Evolutionary conservation across 92 coral and sea anemone genomes (phyloP).

Genomic region (Siderastrea radians): DNA sequence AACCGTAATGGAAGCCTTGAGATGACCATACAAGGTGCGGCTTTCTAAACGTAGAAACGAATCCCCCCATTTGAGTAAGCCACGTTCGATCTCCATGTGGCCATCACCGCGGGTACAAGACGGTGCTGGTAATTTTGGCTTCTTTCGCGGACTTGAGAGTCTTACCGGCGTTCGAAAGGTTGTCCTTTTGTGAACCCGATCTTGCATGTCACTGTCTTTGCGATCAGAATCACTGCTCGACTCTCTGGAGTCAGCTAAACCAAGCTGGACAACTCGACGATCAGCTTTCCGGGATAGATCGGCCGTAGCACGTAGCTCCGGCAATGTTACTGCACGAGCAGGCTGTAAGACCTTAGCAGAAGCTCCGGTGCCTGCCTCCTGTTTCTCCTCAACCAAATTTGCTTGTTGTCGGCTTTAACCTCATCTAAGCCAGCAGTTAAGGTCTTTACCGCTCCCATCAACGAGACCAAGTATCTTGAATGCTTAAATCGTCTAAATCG

Average conservation of each 20-base stretch:
- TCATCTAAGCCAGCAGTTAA: conserved; percentile 19
- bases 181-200: not conserved
- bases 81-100: conserved; percentile 32
- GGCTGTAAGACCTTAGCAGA: not conserved
- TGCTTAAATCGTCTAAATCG: not conserved
- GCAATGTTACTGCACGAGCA: not conserved
- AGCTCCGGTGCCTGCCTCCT: not conserved
- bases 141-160: not conserved
- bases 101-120: no score
- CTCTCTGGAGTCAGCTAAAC: conserved; percentile 34
- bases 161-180: conserved; percentile 32
- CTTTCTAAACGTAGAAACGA: conserved; percentile 47
- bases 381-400: conserved; percentile 14
- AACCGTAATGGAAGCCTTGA: conserved; percentile 11
- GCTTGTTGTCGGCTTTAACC: conserved; percentile 18
- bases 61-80: conserved; percentile 52
- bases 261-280: conserved; percentile 36
- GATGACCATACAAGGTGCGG: conserved; percentile 46
- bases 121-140: no score
- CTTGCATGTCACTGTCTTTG: not conserved
- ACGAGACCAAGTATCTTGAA: conserved; percentile 19
- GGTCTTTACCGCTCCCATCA: conserved; percentile 8
- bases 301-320: conserved; percentile 41
- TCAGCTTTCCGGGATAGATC: conserved; percentile 14
- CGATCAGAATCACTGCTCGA: conserved; percentile 11